Evolutionary conservation across 2,797 vertebrate genomes (phyloP), one percentile per base, ranked within the genome.

Genomic region (Meda fulgida): DNA sequence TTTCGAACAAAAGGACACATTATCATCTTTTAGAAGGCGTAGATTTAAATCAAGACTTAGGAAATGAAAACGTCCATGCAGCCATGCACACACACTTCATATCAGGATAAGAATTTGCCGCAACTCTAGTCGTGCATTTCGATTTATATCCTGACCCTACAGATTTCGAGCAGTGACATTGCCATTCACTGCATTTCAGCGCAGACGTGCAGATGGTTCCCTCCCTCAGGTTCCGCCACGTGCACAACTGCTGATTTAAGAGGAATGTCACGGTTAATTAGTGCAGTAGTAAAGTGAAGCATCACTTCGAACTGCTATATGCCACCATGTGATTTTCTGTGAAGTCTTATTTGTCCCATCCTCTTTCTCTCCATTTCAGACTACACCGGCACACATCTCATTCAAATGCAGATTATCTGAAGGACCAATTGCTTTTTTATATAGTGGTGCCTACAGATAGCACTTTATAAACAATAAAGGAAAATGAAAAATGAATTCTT

Each of bases 171-270:
- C 84, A 89, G 90, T 91, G 91, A 93, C 93, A 92, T 90, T 93
- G 92, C 92, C 94, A 93, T 93, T 95, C 92, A 92, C 84, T 91
- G 92, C 86, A 71, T 78, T 88, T 91, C 88, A 89, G 92, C 92
- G 91, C 93, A 91, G 93, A 90, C 83, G 46, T 92, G 80, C 93
- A 94, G 94, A 94, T 94, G 93, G 92, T 91, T 81, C 90, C 91
- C 89, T 78, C 40, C 91, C 90, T 88, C 89, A 92, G 91, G 91
- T 93, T 72, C 80, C 90, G 88, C 89, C 38, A 80, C 85, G 71
- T 89, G 92, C 92, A 91, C 93, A 94, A 94, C 90, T 94, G 94
- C 95, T 95, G 94, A 95, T 94, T 94, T 92, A 89, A 92, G 91
- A 90, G 89, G 92, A 94, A 92, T 86, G 91, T 93, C 94, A 93